These are phyloP conservation scores for Amorpha juglandis DNA, from an alignment of 2,888 invertebrate genomes.

Conservation along the genomic window DNA sequence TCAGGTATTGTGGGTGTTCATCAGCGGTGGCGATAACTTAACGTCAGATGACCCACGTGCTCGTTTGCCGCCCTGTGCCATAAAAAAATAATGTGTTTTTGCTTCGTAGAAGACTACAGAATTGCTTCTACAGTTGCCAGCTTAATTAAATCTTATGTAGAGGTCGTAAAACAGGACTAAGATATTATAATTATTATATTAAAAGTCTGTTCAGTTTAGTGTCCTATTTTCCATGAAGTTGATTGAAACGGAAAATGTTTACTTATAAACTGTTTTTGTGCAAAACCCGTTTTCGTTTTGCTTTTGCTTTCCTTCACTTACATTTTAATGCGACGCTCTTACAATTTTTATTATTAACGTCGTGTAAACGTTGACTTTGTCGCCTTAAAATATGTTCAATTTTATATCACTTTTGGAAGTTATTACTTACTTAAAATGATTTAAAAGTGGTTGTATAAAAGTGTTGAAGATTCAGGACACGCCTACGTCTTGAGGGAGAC, in stretches of 20 bases:
- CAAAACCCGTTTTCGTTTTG: neutral
- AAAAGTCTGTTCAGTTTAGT: too few species aligned
- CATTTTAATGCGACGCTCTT: neutral
- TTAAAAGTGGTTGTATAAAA: neutral
- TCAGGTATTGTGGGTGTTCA: too few species aligned
- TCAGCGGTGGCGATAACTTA: too few species aligned
- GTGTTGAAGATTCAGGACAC: conserved; percentile 2
- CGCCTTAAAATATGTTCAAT: neutral
- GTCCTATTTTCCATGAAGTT: too few species aligned
- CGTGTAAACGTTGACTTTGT: neutral
- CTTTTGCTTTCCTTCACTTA: neutral
- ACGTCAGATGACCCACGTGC: too few species aligned
- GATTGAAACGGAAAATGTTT: neutral
- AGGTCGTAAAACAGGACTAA: too few species aligned
- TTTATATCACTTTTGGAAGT: neutral
- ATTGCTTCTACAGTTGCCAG: too few species aligned
- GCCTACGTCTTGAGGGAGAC: neutral
- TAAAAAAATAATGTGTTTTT: too few species aligned
- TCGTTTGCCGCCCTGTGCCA: too few species aligned
- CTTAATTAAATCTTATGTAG: too few species aligned
- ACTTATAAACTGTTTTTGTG: neutral
- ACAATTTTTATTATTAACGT: neutral
- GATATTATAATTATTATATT: too few species aligned
- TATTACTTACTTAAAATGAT: neutral
- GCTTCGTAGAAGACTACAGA: too few species aligned